Base-by-base conservation (phyloP, 2,888 invertebrate species). In the Drosophila lutescens region DNA sequence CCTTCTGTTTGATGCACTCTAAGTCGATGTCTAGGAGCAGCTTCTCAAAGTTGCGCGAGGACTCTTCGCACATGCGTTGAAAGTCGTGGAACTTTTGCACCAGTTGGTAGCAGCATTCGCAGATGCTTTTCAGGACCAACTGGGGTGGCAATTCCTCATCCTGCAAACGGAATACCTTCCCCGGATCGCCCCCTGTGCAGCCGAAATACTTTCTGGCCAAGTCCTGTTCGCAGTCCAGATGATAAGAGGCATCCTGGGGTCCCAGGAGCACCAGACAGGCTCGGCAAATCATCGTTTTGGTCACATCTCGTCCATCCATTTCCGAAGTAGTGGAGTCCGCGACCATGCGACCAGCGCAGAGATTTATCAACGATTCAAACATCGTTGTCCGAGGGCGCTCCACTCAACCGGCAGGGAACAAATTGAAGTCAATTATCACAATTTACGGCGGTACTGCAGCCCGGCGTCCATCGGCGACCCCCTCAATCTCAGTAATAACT, bases 31-130 rank as follows among this genome's bases (percentile, higher is more conserved):
- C 65, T 10, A 34, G 46, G 13, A 85, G 50, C 3, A 85, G 76
- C 26, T 75, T 79, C 40, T 78, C 63, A 46, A 85, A 85, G 40
- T 88, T 86, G 9, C 68, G 57, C 55, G 77, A 74, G 9, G 91
- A 90, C 57, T 87, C 82, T 44, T 79, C 75, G 56, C 86, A 90
- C 90, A 90, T 89, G 12, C 79, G 70, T 57, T 86, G 89, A 62
- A 90, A 90, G 20, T 89, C 82, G 30, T 86, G 74, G 17, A 90
- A 84, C 30, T 80, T 77, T n/a, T 82, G 74, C 20, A 90, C 75
- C 77, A 90, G 72, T 8, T 78, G 74, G 63, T 81, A 85, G 59
- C 90, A 90, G 17, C 58, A 76, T 36, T 77, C 74, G 44, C 90
- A 90, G 32, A 90, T 82, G 47, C 73, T 79, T n/a, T 77, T 67